Evolutionary conservation across 92 coral and sea anemone species (phyloP).

Genomic region (Scolanthus callimorphus): DNA sequence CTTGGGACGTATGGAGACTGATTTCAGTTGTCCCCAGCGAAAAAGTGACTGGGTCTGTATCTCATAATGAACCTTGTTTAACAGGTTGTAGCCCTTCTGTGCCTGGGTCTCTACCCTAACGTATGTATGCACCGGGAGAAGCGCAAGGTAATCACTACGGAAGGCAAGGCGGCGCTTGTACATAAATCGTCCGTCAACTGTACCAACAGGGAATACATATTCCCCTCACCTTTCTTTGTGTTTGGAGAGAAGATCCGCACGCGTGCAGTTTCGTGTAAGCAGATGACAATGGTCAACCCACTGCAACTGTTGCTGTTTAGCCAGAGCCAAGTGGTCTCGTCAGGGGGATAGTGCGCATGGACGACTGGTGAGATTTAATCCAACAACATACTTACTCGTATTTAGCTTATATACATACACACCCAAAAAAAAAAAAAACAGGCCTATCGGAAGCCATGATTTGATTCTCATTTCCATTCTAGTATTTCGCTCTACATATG

Average conservation of each 20-base stretch:
- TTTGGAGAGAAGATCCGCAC: constrained; percentile 99
- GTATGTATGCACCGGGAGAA: constrained; percentile 95
- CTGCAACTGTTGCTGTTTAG: constrained; percentile 83
- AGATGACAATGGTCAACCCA: constrained; percentile 99
- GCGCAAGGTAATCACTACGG: constrained; percentile 93
- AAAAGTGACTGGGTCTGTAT: too few species aligned
- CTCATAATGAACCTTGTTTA: too few species aligned
- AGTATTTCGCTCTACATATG: too few species aligned
- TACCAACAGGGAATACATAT: constrained; percentile 90
- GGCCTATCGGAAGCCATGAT: too few species aligned
- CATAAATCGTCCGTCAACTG: constrained; percentile 98
- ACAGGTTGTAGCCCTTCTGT: constrained; percentile 89
- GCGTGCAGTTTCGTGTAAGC: constrained; percentile 99
- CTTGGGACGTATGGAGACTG: too few species aligned
- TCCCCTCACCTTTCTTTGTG: constrained; percentile 95
- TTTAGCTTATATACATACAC: too few species aligned
- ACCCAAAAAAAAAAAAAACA: neutral
- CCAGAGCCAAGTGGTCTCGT: constrained; percentile 84
- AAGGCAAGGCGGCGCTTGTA: constrained; percentile 96
- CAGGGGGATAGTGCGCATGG: constrained; percentile 71
- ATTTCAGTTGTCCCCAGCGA: too few species aligned
- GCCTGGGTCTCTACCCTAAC: constrained; percentile 95
- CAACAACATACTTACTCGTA: too few species aligned
- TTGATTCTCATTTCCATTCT: too few species aligned
- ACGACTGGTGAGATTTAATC: constrained; percentile 75